Conservation (phyloP, 2,113 vertebrate genomes). For the Pachyramphus minor region DNA sequence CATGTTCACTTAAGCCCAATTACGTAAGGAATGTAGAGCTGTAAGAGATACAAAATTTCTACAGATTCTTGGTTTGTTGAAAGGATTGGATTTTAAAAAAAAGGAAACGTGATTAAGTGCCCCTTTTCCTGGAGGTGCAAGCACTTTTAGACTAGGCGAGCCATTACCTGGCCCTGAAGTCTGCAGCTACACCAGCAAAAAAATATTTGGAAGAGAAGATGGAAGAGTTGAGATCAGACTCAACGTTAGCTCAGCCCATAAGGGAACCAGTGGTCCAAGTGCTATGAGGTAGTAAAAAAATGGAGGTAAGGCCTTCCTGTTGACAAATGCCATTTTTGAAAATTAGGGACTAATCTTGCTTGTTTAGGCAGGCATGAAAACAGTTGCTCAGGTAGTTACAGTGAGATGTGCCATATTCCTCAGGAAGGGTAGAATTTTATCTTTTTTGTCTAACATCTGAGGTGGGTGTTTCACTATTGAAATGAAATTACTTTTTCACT, state of each 20-base stretch:
- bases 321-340: not conserved
- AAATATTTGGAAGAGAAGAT: not conserved
- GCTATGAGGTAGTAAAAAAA: not conserved
- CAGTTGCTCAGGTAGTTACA: not conserved
- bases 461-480: too few relatives aligned
- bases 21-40: not conserved
- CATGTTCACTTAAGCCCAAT: not conserved
- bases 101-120: not conserved
- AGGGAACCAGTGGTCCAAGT: not conserved
- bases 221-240: not conserved
- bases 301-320: not conserved
- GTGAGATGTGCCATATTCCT: not conserved
- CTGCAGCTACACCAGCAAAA: not conserved
- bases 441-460: not conserved
- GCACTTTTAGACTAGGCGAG: not conserved
- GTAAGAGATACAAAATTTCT: not conserved
- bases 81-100: not conserved
- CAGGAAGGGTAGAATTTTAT: not conserved
- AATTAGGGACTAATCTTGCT: not conserved
- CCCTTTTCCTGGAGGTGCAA: not conserved
- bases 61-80: not conserved
- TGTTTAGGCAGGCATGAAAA: not conserved
- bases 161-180: not conserved
- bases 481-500: too few relatives aligned
- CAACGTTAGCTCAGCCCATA: not conserved